Conservation (phyloP, 2,797 vertebrate genomes). For the Propithecus deckenii region DNA sequence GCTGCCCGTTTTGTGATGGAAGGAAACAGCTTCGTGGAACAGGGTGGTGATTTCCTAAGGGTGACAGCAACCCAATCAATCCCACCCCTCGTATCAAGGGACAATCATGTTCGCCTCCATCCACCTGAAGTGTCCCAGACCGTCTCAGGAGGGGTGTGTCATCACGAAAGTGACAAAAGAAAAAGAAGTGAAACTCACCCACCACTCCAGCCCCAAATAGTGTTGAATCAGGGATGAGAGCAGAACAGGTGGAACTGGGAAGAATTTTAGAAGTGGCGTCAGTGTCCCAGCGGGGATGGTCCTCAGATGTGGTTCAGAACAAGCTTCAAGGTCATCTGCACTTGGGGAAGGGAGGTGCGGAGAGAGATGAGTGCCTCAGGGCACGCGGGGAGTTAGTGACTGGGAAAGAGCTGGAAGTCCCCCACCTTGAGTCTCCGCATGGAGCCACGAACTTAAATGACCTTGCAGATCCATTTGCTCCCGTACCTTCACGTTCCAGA, state of each 20-base stretch:
- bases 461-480: neutral
- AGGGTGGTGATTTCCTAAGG: neutral
- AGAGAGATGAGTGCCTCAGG: neutral
- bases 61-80: neutral
- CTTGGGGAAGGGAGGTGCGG: neutral
- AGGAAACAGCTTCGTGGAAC: neutral
- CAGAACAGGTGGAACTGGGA: neutral
- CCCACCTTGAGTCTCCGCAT: neutral
- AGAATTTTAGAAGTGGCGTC: neutral
- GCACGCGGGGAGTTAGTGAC: neutral
- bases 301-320: neutral
- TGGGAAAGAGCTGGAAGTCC: neutral
- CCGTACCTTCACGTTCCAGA: slow-evolving; percentile 44
- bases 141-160: neutral
- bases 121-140: neutral
- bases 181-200: slow-evolving; percentile 35
- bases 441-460: neutral
- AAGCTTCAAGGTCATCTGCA: neutral
- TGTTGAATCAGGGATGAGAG: neutral
- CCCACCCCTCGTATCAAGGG: neutral
- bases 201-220: neutral
- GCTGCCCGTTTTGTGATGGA: neutral
- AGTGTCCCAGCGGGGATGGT: neutral
- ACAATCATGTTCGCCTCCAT: neutral
- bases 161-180: slow-evolving; percentile 13